Evolutionary conservation across 2,113 vertebrate genomes (phyloP).

Genomic region (Donacobius atricapilla): DNA sequence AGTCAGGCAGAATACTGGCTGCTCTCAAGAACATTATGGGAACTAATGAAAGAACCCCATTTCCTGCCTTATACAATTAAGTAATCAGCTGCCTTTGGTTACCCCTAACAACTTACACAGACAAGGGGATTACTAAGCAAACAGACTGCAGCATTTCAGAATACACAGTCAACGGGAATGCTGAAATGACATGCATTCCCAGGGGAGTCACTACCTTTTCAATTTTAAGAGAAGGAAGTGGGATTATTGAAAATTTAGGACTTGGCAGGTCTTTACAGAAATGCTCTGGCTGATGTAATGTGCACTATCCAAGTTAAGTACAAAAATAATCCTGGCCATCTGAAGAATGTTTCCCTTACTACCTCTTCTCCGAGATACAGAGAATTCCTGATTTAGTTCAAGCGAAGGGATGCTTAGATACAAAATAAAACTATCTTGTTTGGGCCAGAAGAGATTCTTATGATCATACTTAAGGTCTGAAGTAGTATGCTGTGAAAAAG

Average conservation of each 20-base stretch:
- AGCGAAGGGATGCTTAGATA: not conserved
- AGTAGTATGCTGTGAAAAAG: not conserved
- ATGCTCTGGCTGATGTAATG: not conserved
- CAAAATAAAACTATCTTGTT: not conserved
- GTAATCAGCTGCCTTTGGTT: conserved; percentile 80
- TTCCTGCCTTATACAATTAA: conserved; percentile 77
- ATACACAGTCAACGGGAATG: conserved; percentile 60
- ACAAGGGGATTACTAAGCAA: conserved; percentile 75
- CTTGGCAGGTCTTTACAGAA: conserved; percentile 46
- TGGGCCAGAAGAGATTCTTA: not conserved
- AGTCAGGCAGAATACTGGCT: conserved; percentile 55
- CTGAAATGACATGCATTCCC: conserved; percentile 65
- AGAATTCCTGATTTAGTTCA: not conserved
- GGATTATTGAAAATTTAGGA: conserved; percentile 59
- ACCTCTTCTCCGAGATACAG: not conserved
- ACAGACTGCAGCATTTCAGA: conserved; percentile 66
- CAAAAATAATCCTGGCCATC: not conserved
- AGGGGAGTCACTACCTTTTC: conserved; percentile 60
- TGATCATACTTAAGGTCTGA: not conserved
- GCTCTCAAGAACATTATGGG: conserved; percentile 73
- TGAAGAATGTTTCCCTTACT: not conserved
- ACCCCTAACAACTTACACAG: conserved; percentile 80
- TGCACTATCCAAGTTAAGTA: not conserved
- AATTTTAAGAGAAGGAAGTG: conserved; percentile 69
- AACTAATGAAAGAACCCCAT: conserved; percentile 76